These are phyloP conservation scores for Dromius quadrimaculatus DNA, from an alignment of 2,888 invertebrate species.

Conservation along the genomic window DNA sequence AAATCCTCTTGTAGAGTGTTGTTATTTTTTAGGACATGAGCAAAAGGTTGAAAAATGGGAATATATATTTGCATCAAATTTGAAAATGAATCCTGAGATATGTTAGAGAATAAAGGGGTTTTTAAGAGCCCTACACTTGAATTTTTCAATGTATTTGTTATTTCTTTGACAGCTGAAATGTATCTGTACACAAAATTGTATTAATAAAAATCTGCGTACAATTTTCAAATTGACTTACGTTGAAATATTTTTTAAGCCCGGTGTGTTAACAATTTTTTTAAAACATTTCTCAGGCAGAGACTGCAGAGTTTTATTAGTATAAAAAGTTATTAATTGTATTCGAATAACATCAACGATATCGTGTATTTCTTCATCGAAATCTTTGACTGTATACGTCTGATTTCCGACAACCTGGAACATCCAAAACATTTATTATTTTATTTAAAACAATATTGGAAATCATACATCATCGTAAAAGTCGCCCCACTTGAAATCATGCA, in stretches of 20 bases:
- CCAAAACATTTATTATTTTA: background rate
- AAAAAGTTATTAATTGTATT: conserved; percentile 39
- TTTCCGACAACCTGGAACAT: conserved; percentile 24
- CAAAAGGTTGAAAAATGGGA: conserved; percentile 24
- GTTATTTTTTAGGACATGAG: conserved; percentile 2
- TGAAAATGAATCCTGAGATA: conserved; percentile 3
- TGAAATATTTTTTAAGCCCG: conserved; percentile 43
- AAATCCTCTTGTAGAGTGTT: conserved; percentile 20
- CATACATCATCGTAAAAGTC: conserved; percentile 40
- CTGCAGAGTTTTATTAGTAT: conserved; percentile 39
- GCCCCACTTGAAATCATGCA: conserved; percentile 72
- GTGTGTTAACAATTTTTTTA: conserved; percentile 38
- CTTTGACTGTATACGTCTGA: conserved; percentile 17
- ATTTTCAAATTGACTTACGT: conserved; percentile 23
- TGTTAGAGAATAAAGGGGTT: conserved; percentile 10
- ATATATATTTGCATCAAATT: conserved; percentile 29
- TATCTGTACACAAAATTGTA: conserved; percentile 19
- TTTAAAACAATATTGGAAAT: background rate
- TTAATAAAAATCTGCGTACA: conserved; percentile 25
- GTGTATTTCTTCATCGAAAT: conserved; percentile 32
- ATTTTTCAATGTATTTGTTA: conserved; percentile 11
- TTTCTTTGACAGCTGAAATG: conserved; percentile 27
- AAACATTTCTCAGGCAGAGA: conserved; percentile 40
- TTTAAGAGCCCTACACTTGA: conserved; percentile 45
- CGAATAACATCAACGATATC: conserved; percentile 38